Evolutionary conservation across 2,113 vertebrate species (phyloP).

Genomic region (Zapornia atra): DNA sequence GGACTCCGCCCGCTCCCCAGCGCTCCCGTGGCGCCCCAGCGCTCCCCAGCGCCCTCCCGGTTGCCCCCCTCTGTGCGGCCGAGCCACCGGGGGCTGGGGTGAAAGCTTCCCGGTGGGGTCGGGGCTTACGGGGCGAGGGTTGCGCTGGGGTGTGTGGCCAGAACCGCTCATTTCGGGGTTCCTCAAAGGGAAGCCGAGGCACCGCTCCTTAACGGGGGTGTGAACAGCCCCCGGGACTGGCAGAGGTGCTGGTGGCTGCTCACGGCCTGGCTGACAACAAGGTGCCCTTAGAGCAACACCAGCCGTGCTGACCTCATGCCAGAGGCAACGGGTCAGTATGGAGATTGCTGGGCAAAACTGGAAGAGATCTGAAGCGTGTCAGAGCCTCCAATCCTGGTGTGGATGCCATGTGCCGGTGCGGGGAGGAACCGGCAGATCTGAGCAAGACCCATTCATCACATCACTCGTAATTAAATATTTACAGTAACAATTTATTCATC

Average conservation of each 20-base stretch:
- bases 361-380: neutral
- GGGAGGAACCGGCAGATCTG: neutral
- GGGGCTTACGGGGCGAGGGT: too few relatives aligned
- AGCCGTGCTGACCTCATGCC: neutral
- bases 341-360: neutral
- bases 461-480: neutral
- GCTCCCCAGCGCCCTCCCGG: neutral
- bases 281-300: neutral
- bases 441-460: neutral
- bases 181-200: neutral
- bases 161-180: too few relatives aligned
- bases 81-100: too few relatives aligned
- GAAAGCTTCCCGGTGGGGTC: too few relatives aligned
- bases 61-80: too few relatives aligned
- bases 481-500: neutral
- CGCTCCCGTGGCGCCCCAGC: too few relatives aligned
- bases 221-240: neutral
- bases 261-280: fast-evolving
- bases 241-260: neutral
- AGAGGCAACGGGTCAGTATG: neutral
- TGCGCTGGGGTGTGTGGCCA: too few relatives aligned
- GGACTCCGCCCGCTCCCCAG: too few relatives aligned
- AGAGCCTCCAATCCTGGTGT: neutral
- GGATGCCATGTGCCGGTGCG: neutral
- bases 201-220: neutral